Evolutionary conservation across 1,140 invertebrate genomes (phyloP), one percentile per base, ranked within the genome.

Genomic region (Samia ricini): DNA sequence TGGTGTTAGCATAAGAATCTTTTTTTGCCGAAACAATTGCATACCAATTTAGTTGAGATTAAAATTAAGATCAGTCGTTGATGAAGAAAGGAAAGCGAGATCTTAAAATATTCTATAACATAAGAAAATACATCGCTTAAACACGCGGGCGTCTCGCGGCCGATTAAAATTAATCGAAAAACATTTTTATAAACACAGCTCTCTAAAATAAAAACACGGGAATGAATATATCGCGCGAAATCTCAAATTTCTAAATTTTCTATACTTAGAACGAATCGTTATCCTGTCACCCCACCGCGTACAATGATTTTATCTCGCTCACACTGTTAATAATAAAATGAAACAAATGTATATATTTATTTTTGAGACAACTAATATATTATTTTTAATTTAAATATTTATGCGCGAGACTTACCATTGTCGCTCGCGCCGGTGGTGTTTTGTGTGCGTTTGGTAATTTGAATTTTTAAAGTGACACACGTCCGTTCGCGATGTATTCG

Each of bases 171-270:
- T n/a, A n/a, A n/a, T n/a, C n/a, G n/a, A n/a, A 15, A 42, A 42
- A 10, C 4, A 42, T 42, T 42, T 42, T 15, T 26, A 8, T 26
- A 26, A 15, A 42, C 12, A 42, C 33, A 42, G 33, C n/a, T 42
- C n/a, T 36, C n/a, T 12, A 42, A 8, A 21, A 52, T 21, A 52
- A 10, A 52, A 22, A 23, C 51, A 2, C 4, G 12, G 22, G 22
- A 52, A 52, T n/a, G n/a, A n/a, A n/a, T n/a, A n/a, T 12, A 52
- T 23, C 12, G 19, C 19, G 22, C 22, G 51, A 52, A 52, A 52
- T 52, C 51, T 52, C 51, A n/a, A 52, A 52, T 52, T 52, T 52
- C 51, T 4, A 52, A 52, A 52, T 15, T 22, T 22, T 52, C 51
- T 52, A 52, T 22, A 52, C 51, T 22, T 52, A 52, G 51, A 52